phyloP scores from a whole-genome alignment of 2,797 vertebrate genomes.

The Artibeus lituratus region DNA sequence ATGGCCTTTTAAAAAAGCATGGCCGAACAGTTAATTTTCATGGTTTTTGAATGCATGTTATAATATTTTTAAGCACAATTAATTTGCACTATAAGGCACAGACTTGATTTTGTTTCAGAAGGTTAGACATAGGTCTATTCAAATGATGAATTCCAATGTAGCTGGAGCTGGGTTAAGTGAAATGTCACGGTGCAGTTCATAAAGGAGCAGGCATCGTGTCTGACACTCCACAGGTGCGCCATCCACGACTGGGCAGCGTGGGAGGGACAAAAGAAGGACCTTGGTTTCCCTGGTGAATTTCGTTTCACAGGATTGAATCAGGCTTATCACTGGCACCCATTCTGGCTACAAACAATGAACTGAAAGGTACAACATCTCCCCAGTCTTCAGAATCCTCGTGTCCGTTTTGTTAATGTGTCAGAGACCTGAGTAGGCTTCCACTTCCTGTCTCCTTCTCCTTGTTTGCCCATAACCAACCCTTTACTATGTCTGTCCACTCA shows the following conservation, averaged over 20 bases:
- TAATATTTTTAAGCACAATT: not conserved
- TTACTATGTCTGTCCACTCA: not conserved
- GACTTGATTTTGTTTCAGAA: not conserved
- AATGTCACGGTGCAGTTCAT: not conserved
- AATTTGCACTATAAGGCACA: not conserved
- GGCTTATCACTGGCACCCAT: not conserved
- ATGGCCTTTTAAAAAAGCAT: not conserved
- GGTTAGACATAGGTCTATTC: not conserved
- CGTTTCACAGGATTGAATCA: not conserved
- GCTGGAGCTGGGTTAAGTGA: not conserved
- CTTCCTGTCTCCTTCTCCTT: not conserved
- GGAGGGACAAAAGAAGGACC: not conserved
- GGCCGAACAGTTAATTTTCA: not conserved
- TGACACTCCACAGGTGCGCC: not conserved
- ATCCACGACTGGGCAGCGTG: not conserved
- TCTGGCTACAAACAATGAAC: slow-evolving; percentile 56
- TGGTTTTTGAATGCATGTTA: not conserved
- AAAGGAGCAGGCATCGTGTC: not conserved
- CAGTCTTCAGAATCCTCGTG: slow-evolving; percentile 54
- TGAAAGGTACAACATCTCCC: slow-evolving; percentile 53
- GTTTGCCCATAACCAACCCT: not conserved
- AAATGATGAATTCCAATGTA: not conserved
- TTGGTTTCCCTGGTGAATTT: not conserved
- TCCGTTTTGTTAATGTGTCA: slow-evolving; percentile 25
- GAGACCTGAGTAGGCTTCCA: not conserved